Conservation (phyloP, 2,113 vertebrate genomes). For the Herpailurus yagouaroundi region DNA sequence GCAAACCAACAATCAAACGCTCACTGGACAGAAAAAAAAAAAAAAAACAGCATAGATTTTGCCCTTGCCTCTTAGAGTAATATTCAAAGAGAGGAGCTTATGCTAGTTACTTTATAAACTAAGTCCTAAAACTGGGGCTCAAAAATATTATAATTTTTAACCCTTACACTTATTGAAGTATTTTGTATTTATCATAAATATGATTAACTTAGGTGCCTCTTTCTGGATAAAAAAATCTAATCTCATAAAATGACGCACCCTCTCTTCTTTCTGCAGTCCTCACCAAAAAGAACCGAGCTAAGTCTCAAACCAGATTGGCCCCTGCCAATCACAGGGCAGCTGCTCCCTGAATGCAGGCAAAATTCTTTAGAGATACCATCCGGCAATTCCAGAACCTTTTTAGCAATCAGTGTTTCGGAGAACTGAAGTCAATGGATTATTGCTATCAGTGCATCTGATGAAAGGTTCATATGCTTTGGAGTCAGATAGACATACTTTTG, state of each 20-base stretch:
- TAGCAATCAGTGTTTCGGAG: not conserved
- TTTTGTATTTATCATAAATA: constrained; percentile 8
- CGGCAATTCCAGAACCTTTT: not conserved
- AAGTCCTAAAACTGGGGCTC: not conserved
- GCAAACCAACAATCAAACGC: not conserved
- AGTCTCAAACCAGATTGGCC: not conserved
- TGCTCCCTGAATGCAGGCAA: not conserved
- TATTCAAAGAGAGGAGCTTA: not conserved
- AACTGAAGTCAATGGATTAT: not conserved
- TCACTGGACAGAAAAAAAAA: not conserved
- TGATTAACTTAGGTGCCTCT: not conserved
- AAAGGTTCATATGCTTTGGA: not conserved
- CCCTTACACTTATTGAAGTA: not conserved
- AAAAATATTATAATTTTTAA: not conserved
- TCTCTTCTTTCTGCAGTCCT: not conserved
- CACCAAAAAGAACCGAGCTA: not conserved
- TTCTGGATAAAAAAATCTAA: not conserved
- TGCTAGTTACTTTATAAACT: not conserved
- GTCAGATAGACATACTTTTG: not conserved
- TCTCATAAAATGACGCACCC: not conserved
- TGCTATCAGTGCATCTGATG: not conserved
- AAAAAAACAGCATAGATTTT: not conserved
- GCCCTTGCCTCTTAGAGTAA: not conserved
- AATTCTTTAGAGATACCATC: not conserved
- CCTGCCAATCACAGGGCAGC: accelerated